A percentile compares a stretch with the other conserved stretches of the same genome.
These are phyloP conservation scores for Danio jaintianensis DNA, from an alignment of 2,797 vertebrate genomes.

Conservation along the genomic window DNA sequence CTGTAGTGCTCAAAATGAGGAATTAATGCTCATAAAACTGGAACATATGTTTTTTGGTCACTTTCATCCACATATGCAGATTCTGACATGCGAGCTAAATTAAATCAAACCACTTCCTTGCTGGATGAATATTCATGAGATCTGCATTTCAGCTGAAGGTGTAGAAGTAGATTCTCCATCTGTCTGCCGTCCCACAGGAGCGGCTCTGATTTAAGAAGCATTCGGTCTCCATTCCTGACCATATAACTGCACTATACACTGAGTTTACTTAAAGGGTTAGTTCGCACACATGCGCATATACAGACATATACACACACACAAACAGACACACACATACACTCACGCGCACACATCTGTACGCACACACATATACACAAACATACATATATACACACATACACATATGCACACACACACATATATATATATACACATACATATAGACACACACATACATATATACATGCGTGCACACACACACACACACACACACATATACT, in stretches of 20 bases:
- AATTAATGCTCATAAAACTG: not conserved
- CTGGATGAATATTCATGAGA: slow-evolving; percentile 36
- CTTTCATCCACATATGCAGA: slow-evolving; percentile 17
- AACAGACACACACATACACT: slow-evolving; percentile 12
- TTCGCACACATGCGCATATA: too few species aligned
- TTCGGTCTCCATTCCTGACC: slow-evolving; percentile 16
- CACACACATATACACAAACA: too few species aligned
- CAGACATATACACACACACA: not conserved
- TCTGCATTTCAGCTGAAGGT: slow-evolving; percentile 60
- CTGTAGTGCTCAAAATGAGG: not conserved
- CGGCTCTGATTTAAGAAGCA: slow-evolving; percentile 75
- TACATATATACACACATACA: slow-evolving; percentile 19
- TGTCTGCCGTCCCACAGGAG: slow-evolving; percentile 76
- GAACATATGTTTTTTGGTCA: not conserved
- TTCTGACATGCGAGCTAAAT: slow-evolving; percentile 1
- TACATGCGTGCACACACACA: slow-evolving; percentile 6
- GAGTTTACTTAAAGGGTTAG: too few species aligned
- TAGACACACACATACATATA: not conserved
- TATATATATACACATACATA: slow-evolving; percentile 19
- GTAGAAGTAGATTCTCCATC: slow-evolving; percentile 72
- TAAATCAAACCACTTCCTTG: slow-evolving; percentile 40
- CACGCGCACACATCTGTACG: not conserved
- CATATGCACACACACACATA: not conserved
- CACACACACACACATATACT: too few species aligned
- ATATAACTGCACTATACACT: too few species aligned